These are phyloP conservation scores for Tenodera sinensis DNA, from an alignment of 2,888 invertebrate species.

Conservation along the genomic window DNA sequence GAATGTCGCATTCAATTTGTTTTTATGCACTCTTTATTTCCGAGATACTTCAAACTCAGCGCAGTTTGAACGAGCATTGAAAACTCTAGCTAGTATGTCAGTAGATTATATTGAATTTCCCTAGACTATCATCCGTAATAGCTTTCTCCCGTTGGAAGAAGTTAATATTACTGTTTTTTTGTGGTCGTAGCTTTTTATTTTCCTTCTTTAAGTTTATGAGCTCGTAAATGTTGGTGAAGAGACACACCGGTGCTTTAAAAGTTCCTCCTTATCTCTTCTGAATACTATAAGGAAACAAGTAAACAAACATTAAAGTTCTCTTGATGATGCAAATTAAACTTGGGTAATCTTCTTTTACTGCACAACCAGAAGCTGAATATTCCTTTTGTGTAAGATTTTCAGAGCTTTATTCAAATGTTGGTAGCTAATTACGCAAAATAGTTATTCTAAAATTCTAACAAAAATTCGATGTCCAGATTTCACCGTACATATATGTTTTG, in stretches of 20 bases:
- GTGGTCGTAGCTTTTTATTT: not conserved
- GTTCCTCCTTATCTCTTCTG: not conserved
- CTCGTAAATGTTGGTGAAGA: not conserved
- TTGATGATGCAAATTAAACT: not conserved
- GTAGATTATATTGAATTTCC: not conserved
- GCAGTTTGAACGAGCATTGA: not conserved
- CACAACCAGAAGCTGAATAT: no score
- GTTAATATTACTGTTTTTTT: not conserved
- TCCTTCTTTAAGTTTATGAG: not conserved
- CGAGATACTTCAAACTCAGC: not conserved
- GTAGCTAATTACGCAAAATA: no score
- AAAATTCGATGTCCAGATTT: no score
- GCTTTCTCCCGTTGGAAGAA: not conserved
- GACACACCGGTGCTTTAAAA: not conserved
- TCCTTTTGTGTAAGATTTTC: no score
- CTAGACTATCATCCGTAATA: not conserved
- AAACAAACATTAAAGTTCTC: not conserved
- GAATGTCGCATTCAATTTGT: not conserved
- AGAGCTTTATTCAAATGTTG: no score
- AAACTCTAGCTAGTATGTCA: not conserved
- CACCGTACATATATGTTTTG: no score
- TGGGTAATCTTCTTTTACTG: not conserved
- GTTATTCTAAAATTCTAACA: no score
- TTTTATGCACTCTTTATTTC: not conserved
- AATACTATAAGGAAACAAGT: not conserved